Evolutionary conservation across 2,113 vertebrate species (phyloP), one percentile per base, ranked within the genome.

Genomic region (Nibea coibor): DNA sequence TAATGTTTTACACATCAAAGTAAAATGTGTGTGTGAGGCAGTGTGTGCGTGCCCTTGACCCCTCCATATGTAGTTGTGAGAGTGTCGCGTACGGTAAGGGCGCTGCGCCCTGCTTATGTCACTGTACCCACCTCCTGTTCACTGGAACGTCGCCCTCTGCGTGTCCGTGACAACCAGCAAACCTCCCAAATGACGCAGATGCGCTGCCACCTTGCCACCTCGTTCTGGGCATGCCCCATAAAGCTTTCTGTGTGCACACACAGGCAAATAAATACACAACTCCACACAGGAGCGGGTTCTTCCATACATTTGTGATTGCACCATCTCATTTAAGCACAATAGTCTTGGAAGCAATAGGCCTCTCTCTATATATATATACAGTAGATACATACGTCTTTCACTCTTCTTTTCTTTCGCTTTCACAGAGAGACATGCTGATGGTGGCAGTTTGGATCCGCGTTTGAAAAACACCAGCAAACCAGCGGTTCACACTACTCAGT

Each of bases 81-180:
- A 78, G 42, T 72, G 75, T 64, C 0, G 53, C 56, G 64, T 85
- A 70, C 17, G 63, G 65, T 83, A 78, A 87, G 78, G 83, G 74
- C 86, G 75, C 69, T 15, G 89, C 11, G 86, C 80, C 90, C 91
- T 87, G 90, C 90, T 94, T 94, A 88, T 94, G 90, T 93, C 92
- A 88, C 77, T 85, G 82, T 88, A 81, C 76, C 75, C 82, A 74
- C 93, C 90, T 91, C 89, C 89, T 91, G 93, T 82, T 87, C 74
- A 47, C 69, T 84, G 83, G 76, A 88, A 80, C 31, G 53, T 64
- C 59, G 87, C 87, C 88, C 91, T 91, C 89, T 85, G 72, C 57
- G 80, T 86, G 89, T 85, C 86, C 86, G 45, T 90, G 81, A 85
- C 83, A 79, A 84, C 63, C 75, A 64, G 19, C 61, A 67, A 82